Conservation (phyloP, 2,113 vertebrate genomes). For the Dissostichus mawsoni region DNA sequence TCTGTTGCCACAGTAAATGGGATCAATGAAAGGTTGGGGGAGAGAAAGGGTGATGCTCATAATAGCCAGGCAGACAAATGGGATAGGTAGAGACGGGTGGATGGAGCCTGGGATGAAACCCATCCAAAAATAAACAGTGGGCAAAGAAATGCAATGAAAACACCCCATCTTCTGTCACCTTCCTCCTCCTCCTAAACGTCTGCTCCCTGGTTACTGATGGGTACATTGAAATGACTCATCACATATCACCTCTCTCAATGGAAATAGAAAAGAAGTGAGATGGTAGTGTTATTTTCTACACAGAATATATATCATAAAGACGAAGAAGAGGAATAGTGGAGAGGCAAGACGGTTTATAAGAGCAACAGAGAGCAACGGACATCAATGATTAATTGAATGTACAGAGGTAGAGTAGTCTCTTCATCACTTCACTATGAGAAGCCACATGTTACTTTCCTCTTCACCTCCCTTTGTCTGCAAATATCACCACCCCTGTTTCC, state of each 20-base stretch:
- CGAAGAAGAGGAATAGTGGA: neutral
- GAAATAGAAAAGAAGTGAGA: conserved; percentile 20
- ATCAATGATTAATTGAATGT: conserved; percentile 10
- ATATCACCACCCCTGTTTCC: conserved; percentile 1
- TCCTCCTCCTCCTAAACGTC: neutral
- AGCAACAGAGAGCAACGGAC: conserved; percentile 1
- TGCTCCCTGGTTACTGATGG: conserved; percentile 19
- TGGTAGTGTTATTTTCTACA: conserved; percentile 3
- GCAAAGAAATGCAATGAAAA: conserved; percentile 40
- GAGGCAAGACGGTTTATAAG: neutral
- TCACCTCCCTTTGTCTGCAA: conserved; percentile 30
- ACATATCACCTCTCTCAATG: conserved; percentile 31
- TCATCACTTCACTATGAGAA: conserved; percentile 24
- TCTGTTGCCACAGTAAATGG: conserved; percentile 24
- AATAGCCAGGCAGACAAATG: conserved; percentile 47
- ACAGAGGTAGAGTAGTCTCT: conserved; percentile 9
- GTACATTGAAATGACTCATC: conserved; percentile 44
- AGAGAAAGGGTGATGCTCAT: conserved; percentile 21
- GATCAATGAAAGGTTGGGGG: conserved; percentile 56
- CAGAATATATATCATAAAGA: conserved; percentile 3
- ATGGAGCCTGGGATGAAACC: conserved; percentile 37
- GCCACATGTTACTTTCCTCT: conserved; percentile 12
- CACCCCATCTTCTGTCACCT: conserved; percentile 32
- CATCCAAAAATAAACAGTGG: conserved; percentile 38
- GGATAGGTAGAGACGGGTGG: conserved; percentile 34